Conservation (phyloP, 2,888 invertebrate genomes). For the Syrista parreyssii region DNA sequence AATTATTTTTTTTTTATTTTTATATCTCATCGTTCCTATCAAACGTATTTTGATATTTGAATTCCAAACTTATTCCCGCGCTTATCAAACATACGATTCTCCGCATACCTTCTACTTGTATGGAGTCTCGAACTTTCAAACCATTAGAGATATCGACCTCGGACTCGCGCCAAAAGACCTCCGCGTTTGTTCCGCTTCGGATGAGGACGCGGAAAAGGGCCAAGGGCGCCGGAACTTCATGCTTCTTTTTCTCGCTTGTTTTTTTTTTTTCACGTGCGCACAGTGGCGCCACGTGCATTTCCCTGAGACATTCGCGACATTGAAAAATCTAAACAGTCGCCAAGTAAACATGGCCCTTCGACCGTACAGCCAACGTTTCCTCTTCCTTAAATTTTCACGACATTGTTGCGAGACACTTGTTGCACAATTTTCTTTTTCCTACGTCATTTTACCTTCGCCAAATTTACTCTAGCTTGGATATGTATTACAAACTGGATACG, state of each 20-base stretch:
- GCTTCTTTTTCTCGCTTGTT: not conserved
- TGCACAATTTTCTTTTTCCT: not conserved
- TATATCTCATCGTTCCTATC: not conserved
- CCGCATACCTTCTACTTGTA: too few species aligned
- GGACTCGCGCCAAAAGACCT: not conserved
- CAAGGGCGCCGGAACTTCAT: not conserved
- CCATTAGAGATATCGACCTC: not conserved
- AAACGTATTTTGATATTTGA: not conserved
- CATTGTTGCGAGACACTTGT: not conserved
- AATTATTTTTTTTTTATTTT: too few species aligned
- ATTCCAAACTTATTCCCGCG: not conserved
- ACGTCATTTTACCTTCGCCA: not conserved
- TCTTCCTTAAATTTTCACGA: not conserved
- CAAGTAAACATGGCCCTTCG: not conserved
- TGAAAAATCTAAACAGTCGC: not conserved
- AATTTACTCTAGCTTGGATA: not conserved
- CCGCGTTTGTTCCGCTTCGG: not conserved
- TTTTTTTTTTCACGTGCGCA: not conserved
- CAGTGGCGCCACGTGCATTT: not conserved
- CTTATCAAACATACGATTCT: not conserved
- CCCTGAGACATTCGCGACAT: not conserved
- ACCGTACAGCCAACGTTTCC: not conserved
- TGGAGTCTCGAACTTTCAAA: not conserved
- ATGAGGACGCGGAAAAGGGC: not conserved
- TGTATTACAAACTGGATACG: not conserved